Percentiles rank a stretch among this genome's conserved stretches.
Evolutionary conservation across 2,113 vertebrate genomes (phyloP).

Genomic region (Gopherus evgoodei): DNA sequence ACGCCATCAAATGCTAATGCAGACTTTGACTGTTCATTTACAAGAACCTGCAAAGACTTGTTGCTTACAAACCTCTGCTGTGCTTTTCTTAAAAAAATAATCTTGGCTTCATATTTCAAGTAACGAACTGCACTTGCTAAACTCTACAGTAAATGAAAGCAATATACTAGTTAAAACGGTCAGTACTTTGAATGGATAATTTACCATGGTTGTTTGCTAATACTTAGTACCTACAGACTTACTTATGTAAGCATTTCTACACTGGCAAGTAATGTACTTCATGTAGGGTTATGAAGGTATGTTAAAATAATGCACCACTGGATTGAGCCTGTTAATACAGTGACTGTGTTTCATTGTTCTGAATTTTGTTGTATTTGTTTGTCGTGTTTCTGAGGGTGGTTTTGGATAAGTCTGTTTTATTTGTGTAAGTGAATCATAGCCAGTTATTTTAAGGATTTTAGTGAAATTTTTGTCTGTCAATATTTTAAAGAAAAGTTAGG

Average conservation of each 20-base stretch:
- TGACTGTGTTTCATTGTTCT: not conserved
- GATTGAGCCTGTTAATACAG: not conserved
- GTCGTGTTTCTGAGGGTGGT: not conserved
- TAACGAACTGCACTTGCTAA: not conserved
- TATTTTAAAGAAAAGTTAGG: not conserved
- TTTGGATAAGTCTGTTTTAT: not conserved
- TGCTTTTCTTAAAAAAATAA: not conserved
- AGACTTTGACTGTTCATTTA: not conserved
- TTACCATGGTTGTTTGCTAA: not conserved
- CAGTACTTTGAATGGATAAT: not conserved
- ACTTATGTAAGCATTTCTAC: not conserved
- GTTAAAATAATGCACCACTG: not conserved
- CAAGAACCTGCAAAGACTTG: not conserved
- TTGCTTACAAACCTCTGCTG: not conserved
- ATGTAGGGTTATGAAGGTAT: not conserved
- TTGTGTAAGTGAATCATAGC: not conserved
- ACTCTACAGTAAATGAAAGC: not conserved
- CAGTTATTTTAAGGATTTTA: not conserved
- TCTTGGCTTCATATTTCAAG: not conserved
- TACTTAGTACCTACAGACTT: not conserved
- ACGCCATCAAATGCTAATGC: not conserved
- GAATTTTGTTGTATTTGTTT: not conserved
- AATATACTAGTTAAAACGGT: not conserved
- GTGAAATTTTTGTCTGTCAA: not conserved
- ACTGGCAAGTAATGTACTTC: not conserved